Evolutionary conservation across 2,797 vertebrate species (phyloP), one percentile per base, ranked within the genome.

Genomic region (Diplodus puntazzo): DNA sequence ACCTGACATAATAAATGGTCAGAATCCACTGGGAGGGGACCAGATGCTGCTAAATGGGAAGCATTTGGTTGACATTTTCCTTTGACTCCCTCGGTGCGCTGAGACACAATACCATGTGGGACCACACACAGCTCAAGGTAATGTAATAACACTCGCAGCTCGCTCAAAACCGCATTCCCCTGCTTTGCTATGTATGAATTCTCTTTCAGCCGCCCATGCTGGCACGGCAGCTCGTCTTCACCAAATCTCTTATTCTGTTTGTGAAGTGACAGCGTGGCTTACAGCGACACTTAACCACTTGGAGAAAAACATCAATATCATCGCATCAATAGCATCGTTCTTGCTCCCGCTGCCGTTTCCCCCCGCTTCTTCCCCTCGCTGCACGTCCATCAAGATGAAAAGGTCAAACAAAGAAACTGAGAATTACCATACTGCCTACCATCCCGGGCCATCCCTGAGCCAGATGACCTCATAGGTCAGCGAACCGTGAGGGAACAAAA

Each of bases 171-270:
- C 20, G 2, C 74, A 79, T 80, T 75, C 49, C 64, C 80, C 81
- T 87, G 76, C 75, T 91, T 87, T 85, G 49, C 71, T 83, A 91
- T 93, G 91, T 80, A 93, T 92, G 77, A 88, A 91, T 91, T 91
- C 87, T 55, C 75, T 88, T 90, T 91, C 60, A 84, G 81, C 58
- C 65, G 48, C 77, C 77, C 59, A 25, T 76, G 59, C 65, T 30
- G 75, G 77, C 64, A 68, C 42, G 18, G 64, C 34, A 11, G 65
- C 71, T 73, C 71, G 52, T 89, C 86, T 74, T 81, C 52, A 9
- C 64, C 9, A 11, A 79, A 90, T 91, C 82, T 89, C 69, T 75
- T 76, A 86, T 86, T 90, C 76, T 62, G 86, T 88, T 89, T 88
- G 83, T 88, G 75, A 83, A 79, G 73, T 83, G 84, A 86, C 87